A percentile compares a stretch with the other conserved stretches of the same genome.
Conservation (phyloP, 2,113 vertebrate genomes). For the Macaca mulatta region DNA sequence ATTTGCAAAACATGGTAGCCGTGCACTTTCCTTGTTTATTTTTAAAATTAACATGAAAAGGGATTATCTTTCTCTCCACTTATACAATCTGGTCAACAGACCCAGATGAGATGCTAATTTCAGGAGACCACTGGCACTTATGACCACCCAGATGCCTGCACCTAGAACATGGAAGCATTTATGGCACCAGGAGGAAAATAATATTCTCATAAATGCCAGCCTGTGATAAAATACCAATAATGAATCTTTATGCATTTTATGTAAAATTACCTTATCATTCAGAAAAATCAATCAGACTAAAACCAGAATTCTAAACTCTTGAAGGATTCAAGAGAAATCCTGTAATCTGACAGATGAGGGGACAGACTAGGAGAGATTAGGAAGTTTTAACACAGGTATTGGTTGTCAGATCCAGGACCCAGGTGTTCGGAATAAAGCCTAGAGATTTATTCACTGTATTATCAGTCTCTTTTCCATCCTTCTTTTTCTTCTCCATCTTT, state of each 20-base stretch:
- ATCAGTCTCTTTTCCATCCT: not conserved
- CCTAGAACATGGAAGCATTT: not conserved
- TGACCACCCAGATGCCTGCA: not conserved
- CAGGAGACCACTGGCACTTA: not conserved
- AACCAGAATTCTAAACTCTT: not conserved
- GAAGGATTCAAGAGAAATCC: not conserved
- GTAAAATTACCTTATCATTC: not conserved
- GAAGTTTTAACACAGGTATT: too few relatives aligned
- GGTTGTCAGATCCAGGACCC: not conserved
- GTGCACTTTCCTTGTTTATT: not conserved
- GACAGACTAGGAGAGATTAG: not conserved
- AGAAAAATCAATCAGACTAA: not conserved
- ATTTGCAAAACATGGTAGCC: not conserved
- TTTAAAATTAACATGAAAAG: not conserved
- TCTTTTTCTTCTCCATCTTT: accelerated
- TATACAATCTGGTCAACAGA: not conserved
- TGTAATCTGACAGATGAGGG: not conserved
- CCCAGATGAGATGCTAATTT: not conserved
- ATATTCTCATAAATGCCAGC: not conserved
- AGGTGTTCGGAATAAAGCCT: accelerated
- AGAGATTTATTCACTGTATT: not conserved
- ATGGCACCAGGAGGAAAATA: not conserved
- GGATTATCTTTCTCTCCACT: not conserved
- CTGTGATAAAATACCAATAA: not conserved
- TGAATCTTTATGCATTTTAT: not conserved